phyloP scores from a whole-genome alignment of 2,113 vertebrate species.

The Anhinga rufa region DNA sequence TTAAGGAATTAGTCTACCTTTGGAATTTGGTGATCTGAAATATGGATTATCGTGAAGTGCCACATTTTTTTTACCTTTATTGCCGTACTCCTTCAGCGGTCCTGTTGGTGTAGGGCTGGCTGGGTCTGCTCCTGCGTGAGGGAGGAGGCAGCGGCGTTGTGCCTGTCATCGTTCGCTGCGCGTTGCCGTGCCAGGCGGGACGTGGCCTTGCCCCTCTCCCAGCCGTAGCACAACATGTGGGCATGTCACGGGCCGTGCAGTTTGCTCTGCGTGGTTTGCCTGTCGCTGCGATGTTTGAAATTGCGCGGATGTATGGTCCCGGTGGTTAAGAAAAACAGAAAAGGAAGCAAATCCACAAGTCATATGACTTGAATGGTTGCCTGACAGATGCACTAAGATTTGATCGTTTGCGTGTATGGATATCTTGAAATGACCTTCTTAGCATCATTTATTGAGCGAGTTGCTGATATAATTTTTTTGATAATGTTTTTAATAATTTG shows the following conservation, averaged over 20 bases:
- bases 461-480: background rate
- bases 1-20: background rate
- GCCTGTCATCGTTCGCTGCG: background rate
- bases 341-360: background rate
- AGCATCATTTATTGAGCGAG: background rate
- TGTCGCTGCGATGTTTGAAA: background rate
- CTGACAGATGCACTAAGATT: background rate
- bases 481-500: background rate
- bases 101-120: background rate
- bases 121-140: background rate
- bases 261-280: background rate
- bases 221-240: background rate
- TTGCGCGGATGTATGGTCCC: background rate
- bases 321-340: background rate
- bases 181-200: background rate
- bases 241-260: background rate
- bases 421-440: background rate
- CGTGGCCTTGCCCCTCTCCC: background rate
- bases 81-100: background rate
- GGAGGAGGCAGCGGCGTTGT: background rate
- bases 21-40: background rate
- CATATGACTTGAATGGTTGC: background rate
- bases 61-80: background rate
- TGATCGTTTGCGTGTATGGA: background rate
- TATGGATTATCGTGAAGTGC: background rate